Conservation (phyloP, 2,888 invertebrate species). For the Agonum fuliginosum region DNA sequence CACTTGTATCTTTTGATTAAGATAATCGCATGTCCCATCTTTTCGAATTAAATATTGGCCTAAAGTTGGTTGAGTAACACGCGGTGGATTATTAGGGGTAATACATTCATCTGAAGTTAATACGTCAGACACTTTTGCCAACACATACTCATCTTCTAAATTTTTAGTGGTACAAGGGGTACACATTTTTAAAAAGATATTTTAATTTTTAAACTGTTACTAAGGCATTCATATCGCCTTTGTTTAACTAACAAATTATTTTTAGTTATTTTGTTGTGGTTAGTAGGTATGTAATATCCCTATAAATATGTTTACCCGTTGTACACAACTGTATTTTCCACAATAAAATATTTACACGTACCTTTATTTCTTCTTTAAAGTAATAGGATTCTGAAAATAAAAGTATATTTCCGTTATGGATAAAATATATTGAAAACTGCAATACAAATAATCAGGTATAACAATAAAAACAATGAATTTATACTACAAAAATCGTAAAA, state of each 20-base stretch:
- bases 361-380: neutral
- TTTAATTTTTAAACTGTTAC: neutral
- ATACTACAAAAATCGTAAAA: slow-evolving; percentile 37
- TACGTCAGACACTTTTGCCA: slow-evolving; percentile 66
- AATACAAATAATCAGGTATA: slow-evolving; percentile 53
- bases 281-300: no score
- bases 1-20: slow-evolving; percentile 67
- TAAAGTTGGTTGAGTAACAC: slow-evolving; percentile 74
- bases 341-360: neutral
- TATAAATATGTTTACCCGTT: neutral
- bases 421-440: slow-evolving; percentile 56
- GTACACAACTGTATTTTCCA: neutral
- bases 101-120: slow-evolving; percentile 71
- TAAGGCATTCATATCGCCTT: neutral
- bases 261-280: neutral
- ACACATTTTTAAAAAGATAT: neutral
- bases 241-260: neutral
- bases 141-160: slow-evolving; percentile 65
- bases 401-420: neutral
- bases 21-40: slow-evolving; percentile 70
- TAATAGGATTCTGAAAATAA: neutral
- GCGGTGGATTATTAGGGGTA: slow-evolving; percentile 72
- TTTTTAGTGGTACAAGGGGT: neutral
- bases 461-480: slow-evolving; percentile 50
- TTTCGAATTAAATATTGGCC: slow-evolving; percentile 74